phyloP scores from a whole-genome alignment of 2,888 invertebrate genomes.

The Scaeva pyrastri region DNA sequence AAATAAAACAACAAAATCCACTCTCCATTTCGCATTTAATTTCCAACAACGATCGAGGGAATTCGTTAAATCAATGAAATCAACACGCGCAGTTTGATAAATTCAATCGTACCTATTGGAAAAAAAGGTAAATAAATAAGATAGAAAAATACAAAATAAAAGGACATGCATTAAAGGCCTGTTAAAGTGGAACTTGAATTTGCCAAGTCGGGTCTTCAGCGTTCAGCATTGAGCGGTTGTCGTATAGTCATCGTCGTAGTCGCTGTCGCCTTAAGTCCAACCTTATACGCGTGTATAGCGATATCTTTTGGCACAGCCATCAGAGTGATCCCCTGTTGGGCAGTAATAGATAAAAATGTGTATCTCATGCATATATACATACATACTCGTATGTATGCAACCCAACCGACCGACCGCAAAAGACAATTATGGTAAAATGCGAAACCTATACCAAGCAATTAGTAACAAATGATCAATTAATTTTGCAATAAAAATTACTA shows the following conservation, averaged over 20 bases:
- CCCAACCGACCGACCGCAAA: slow-evolving; percentile 24
- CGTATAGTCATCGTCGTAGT: background rate
- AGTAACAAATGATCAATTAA: slow-evolving; percentile 83
- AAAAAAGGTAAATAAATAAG: slow-evolving; percentile 3
- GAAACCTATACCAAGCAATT: slow-evolving; percentile 82
- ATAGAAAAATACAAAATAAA: slow-evolving; percentile 46
- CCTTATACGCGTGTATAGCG: slow-evolving; percentile 26
- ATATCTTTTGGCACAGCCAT: background rate
- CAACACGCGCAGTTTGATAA: slow-evolving; percentile 50
- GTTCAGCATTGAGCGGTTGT: background rate
- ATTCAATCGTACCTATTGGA: background rate
- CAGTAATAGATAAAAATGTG: slow-evolving; percentile 64
- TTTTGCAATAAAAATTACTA: slow-evolving; percentile 81
- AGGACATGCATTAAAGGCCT: slow-evolving; percentile 64
- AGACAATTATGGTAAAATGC: slow-evolving; percentile 77
- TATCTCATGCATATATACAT: slow-evolving; percentile 33
- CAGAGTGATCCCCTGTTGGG: slow-evolving; percentile 66
- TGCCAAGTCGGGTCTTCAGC: slow-evolving; percentile 59
- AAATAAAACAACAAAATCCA: slow-evolving; percentile 16
- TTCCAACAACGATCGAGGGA: slow-evolving; percentile 75
- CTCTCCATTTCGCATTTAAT: slow-evolving; percentile 64
- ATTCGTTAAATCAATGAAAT: slow-evolving; percentile 74
- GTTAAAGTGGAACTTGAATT: slow-evolving; percentile 48
- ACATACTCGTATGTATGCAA: too few relatives aligned
- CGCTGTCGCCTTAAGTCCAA: slow-evolving; percentile 12